Evolutionary conservation across 2,113 vertebrate species (phyloP).

Genomic region (Pachyramphus minor): DNA sequence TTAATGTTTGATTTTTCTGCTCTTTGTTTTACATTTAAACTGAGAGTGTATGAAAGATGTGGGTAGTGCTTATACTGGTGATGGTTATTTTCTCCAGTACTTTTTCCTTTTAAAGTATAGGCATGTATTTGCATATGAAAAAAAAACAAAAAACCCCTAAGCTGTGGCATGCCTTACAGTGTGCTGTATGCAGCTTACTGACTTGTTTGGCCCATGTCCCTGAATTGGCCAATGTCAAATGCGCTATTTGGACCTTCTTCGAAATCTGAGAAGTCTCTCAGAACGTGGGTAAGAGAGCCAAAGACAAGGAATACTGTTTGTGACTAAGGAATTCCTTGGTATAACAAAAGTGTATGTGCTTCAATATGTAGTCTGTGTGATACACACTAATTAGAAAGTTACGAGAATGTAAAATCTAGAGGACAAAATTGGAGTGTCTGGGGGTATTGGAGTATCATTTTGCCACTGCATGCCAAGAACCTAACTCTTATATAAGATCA

Average conservation of each 20-base stretch:
- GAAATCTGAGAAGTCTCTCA: background rate
- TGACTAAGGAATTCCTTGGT: background rate
- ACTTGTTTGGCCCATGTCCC: background rate
- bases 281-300: background rate
- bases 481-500: background rate
- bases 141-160: background rate
- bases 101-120: background rate
- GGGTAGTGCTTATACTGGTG: background rate
- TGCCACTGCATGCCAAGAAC: background rate
- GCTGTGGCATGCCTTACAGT: background rate
- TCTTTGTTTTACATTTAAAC: background rate
- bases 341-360: background rate
- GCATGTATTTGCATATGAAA: background rate
- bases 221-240: background rate
- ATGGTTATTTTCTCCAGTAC: background rate
- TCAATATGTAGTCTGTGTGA: background rate
- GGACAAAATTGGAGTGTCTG: background rate
- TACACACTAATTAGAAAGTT: background rate
- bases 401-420: background rate
- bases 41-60: background rate
- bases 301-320: background rate
- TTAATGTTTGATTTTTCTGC: background rate
- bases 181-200: background rate
- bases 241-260: background rate
- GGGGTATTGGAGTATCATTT: background rate